These are phyloP conservation scores for Parauchenoglanis ngamensis DNA, from an alignment of 2,797 vertebrate genomes.

Conservation along the genomic window DNA sequence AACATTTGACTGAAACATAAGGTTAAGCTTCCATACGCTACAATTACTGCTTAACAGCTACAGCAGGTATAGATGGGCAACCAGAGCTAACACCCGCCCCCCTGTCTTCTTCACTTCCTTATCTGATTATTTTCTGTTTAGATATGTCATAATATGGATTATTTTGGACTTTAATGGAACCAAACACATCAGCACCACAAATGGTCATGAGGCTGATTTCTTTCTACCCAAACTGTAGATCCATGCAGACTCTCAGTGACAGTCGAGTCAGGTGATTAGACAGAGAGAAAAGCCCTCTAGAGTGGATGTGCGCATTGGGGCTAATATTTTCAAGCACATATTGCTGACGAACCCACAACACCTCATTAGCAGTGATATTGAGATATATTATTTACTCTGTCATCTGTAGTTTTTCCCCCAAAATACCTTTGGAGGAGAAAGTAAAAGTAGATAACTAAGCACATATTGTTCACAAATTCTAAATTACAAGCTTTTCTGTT, in stretches of 20 bases:
- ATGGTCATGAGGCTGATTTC: not conserved
- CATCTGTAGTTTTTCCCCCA: not conserved
- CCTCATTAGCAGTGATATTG: not conserved
- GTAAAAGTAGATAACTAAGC: not conserved
- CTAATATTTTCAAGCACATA: not conserved
- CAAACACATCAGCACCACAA: not conserved
- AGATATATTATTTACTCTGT: not conserved
- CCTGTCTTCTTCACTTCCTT: not conserved
- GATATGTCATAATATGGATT: not conserved
- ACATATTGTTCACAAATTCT: not conserved
- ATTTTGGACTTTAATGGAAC: not conserved
- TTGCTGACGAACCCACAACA: not conserved
- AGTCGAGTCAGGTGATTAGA: not conserved
- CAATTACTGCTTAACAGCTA: not conserved
- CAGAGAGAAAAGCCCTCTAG: not conserved
- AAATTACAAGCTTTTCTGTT: not conserved
- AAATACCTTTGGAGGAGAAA: not conserved
- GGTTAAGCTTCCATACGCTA: not conserved
- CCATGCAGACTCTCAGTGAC: not conserved
- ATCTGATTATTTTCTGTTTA: not conserved
- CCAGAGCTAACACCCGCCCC: not conserved
- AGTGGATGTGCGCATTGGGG: not conserved
- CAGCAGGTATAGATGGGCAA: not conserved
- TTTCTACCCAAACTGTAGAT: not conserved
- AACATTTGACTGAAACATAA: conserved; percentile 10